Percentiles rank a stretch among this genome's conserved stretches.
Conservation (phyloP, 2,888 invertebrate species). For the Uloborus plumipes region DNA sequence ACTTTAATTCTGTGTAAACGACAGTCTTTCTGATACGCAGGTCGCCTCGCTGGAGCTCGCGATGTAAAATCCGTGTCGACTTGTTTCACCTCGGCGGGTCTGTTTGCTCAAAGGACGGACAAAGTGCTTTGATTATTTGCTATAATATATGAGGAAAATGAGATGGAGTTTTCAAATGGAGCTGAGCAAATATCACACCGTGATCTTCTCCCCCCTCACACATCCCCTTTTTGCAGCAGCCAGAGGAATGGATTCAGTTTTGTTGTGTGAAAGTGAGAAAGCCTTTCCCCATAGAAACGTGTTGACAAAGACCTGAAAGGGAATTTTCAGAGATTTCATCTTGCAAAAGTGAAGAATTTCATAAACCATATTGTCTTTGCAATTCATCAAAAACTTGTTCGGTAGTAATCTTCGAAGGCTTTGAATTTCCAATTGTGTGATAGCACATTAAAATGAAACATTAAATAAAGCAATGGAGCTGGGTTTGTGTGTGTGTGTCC, state of each 20-base stretch:
- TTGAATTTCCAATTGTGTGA: too few relatives aligned
- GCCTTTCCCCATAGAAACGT: not conserved
- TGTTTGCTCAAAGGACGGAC: slow-evolving; percentile 50
- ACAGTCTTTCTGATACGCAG: slow-evolving; percentile 12
- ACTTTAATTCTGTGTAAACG: slow-evolving; percentile 56
- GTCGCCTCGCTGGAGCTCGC: slow-evolving; percentile 19
- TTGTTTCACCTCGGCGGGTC: slow-evolving; percentile 49
- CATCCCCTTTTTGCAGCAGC: too few relatives aligned
- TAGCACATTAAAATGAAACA: too few relatives aligned
- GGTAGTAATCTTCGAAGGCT: too few relatives aligned
- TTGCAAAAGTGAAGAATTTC: too few relatives aligned
- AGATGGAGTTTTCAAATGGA: slow-evolving; percentile 36
- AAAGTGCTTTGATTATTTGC: slow-evolving; percentile 59
- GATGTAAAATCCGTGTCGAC: slow-evolving; percentile 57
- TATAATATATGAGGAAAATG: slow-evolving; percentile 39
- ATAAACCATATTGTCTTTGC: too few relatives aligned
- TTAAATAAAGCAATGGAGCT: too few relatives aligned
- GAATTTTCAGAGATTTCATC: too few relatives aligned
- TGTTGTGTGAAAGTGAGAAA: slow-evolving; percentile 4
- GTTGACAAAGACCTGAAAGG: too few relatives aligned
- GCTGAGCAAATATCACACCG: slow-evolving; percentile 42
- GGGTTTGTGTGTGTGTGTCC: too few relatives aligned
- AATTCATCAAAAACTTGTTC: too few relatives aligned
- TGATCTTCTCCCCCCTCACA: not conserved
- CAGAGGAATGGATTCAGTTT: not conserved